Evolutionary conservation across 2,888 invertebrate genomes (phyloP).

Genomic region (Gymnoscelis rufifasciata): DNA sequence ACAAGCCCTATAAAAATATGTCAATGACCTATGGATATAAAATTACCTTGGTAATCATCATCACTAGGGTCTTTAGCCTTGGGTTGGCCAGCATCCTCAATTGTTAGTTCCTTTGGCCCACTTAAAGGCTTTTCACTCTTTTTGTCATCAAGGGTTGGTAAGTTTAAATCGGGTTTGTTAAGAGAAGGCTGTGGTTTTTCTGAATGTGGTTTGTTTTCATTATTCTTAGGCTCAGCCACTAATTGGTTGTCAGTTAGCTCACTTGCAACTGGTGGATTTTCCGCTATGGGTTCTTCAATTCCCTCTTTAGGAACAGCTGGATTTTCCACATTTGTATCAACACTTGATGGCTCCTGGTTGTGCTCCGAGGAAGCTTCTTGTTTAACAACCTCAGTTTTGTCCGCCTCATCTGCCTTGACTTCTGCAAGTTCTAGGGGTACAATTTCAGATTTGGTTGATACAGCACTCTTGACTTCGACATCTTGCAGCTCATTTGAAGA

Average conservation of each 20-base stretch:
- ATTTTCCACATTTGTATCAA: slow-evolving; percentile 11
- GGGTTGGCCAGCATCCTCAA: slow-evolving; percentile 30
- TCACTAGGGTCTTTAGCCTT: slow-evolving; percentile 26
- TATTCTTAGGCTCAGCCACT: slow-evolving; percentile 4
- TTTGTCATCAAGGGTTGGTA: not conserved
- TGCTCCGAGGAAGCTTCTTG: slow-evolving; percentile 16
- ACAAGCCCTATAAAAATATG: no score
- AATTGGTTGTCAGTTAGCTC: slow-evolving; percentile 13
- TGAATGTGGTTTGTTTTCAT: slow-evolving; percentile 13
- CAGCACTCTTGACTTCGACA: slow-evolving; percentile 17
- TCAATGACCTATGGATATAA: no score
- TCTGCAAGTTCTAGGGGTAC: slow-evolving; percentile 1
- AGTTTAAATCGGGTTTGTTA: slow-evolving; percentile 11
- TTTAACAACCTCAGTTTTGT: slow-evolving; percentile 13
- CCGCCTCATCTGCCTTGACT: slow-evolving; percentile 1
- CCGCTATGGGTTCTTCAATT: slow-evolving; percentile 14
- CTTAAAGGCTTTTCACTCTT: slow-evolving; percentile 10
- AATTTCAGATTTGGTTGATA: slow-evolving; percentile 6
- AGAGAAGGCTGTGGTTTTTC: not conserved
- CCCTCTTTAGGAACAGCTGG: slow-evolving; percentile 3
- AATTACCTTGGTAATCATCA: slow-evolving; percentile 37
- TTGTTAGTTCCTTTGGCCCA: slow-evolving; percentile 19
- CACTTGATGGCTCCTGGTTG: slow-evolving; percentile 8
- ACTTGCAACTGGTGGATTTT: slow-evolving; percentile 1
- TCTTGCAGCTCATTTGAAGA: slow-evolving; percentile 16